Evolutionary conservation across 2,888 invertebrate genomes (phyloP).

Genomic region (Heliconius aoede): DNA sequence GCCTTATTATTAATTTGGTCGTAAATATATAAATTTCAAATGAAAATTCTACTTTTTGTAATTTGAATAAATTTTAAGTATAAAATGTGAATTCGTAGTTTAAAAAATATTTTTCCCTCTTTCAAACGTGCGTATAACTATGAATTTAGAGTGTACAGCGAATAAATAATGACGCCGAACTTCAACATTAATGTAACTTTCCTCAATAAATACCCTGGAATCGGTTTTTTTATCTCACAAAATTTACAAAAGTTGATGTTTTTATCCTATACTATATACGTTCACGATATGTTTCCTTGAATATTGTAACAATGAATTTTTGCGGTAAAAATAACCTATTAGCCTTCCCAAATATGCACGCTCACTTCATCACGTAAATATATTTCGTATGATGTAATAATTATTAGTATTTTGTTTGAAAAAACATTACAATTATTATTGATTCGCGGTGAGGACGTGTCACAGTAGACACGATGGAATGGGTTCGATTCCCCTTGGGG

Average conservation of each 20-base stretch:
- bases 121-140: too few species aligned
- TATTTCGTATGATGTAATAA: slow-evolving; percentile 6
- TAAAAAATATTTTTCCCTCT: too few species aligned
- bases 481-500: too few species aligned
- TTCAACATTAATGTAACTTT: not conserved
- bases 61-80: too few species aligned
- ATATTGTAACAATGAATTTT: slow-evolving; percentile 7
- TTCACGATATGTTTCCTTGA: slow-evolving; percentile 5
- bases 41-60: too few species aligned
- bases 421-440: not conserved
- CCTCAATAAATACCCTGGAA: not conserved
- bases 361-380: slow-evolving; percentile 1
- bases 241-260: slow-evolving; percentile 8
- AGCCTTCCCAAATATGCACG: slow-evolving; percentile 14
- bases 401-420: not conserved
- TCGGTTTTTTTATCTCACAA: slow-evolving; percentile 1
- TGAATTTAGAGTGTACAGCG: accelerated
- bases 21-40: too few species aligned
- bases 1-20: too few species aligned
- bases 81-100: too few species aligned
- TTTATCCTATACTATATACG: not conserved
- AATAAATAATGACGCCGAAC: not conserved
- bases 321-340: not conserved
- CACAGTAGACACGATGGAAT: too few species aligned
- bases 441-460: too few species aligned